A percentile compares a stretch with the other conserved stretches of the same genome.
Conservation (phyloP, 2,113 vertebrate species). For the Alectura lathami region DNA sequence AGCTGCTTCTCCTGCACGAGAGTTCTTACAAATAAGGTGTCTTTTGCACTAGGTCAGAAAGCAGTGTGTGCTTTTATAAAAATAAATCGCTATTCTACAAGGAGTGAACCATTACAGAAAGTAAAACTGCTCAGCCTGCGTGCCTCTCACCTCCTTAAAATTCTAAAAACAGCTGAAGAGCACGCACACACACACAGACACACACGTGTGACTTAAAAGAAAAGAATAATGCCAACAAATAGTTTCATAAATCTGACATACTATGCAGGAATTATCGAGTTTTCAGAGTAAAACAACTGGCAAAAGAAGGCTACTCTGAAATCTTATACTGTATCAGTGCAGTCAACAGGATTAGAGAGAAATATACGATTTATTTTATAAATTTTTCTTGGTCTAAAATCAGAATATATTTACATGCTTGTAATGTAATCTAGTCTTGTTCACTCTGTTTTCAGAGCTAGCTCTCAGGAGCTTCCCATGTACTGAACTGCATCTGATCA, state of each 20-base stretch:
- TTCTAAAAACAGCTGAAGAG: background rate
- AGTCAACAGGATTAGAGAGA: background rate
- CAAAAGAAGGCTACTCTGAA: background rate
- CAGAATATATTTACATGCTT: background rate
- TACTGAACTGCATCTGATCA: background rate
- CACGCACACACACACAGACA: background rate
- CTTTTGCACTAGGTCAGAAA: slow-evolving; percentile 28
- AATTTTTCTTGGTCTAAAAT: background rate
- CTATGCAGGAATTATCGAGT: background rate
- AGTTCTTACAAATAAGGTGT: background rate
- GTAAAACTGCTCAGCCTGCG: background rate
- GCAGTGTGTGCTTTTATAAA: background rate
- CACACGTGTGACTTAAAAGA: background rate
- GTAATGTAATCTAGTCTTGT: background rate
- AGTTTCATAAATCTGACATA: background rate
- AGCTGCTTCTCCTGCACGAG: background rate
- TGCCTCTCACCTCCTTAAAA: slow-evolving; percentile 7
- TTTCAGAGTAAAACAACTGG: background rate
- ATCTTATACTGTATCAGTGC: background rate
- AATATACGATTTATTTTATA: background rate
- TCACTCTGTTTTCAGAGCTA: background rate
- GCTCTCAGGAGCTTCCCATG: background rate
- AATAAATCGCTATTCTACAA: background rate
- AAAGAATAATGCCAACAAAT: background rate
- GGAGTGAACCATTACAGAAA: background rate